Conservation (phyloP, 2,888 invertebrate species). For the Muschampia plurimacula region DNA sequence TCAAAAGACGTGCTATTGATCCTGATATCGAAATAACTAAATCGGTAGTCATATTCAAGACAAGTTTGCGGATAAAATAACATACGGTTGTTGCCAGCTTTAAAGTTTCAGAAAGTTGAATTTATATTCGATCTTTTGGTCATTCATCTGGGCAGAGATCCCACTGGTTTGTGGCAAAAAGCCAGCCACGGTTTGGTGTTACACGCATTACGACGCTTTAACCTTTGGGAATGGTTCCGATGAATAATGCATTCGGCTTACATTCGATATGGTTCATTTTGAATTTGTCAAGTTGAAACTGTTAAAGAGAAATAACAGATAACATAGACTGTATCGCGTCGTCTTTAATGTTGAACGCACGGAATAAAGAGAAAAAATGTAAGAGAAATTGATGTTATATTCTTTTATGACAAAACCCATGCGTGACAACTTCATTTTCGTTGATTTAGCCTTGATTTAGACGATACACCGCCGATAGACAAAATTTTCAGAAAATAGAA, state of each 20-base stretch:
- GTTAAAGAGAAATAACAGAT: constrained; percentile 11
- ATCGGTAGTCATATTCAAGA: not conserved
- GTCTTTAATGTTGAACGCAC: not conserved
- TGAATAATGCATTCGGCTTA: constrained; percentile 36
- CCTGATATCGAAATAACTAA: not conserved
- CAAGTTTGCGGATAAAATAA: not conserved
- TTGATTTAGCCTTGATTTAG: too few species aligned
- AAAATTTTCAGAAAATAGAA: too few species aligned
- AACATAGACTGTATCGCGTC: constrained; percentile 1
- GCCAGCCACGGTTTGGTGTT: constrained; percentile 35
- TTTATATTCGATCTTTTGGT: constrained; percentile 14
- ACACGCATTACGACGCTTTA: constrained; percentile 33
- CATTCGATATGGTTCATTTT: constrained; percentile 32
- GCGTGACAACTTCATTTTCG: too few species aligned
- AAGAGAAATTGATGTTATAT: too few species aligned
- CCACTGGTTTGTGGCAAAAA: constrained; percentile 10
- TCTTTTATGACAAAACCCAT: too few species aligned
- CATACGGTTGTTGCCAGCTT: constrained; percentile 5
- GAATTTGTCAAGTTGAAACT: constrained; percentile 33
- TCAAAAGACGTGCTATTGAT: not conserved
- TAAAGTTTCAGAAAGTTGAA: constrained; percentile 3
- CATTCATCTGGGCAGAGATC: constrained; percentile 5
- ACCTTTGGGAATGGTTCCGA: constrained; percentile 27
- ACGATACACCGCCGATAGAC: too few species aligned
- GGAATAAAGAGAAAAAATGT: too few species aligned